phyloP scores from a whole-genome alignment of 2,797 vertebrate genomes.

The Mallotus villosus region DNA sequence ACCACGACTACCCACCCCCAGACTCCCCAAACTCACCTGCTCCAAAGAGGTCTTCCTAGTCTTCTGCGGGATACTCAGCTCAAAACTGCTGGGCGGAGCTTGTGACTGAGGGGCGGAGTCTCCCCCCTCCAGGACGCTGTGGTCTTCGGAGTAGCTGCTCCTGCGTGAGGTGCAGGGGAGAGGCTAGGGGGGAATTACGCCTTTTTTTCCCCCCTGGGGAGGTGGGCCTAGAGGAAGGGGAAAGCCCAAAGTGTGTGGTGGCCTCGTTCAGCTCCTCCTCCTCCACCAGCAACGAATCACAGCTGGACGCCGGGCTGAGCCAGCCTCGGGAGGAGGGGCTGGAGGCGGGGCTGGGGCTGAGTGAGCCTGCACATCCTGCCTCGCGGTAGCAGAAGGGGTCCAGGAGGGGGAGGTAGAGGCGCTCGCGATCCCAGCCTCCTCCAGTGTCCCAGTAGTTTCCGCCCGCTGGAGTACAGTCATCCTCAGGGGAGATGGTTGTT shows the following conservation, averaged over 20 bases:
- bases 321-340: constrained; percentile 89
- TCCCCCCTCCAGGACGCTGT: constrained; percentile 58
- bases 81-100: constrained; percentile 65
- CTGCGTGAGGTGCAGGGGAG: constrained; percentile 81
- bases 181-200: constrained; percentile 79
- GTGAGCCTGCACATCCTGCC: constrained; percentile 74
- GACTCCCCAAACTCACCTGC: constrained; percentile 67
- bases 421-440: constrained; percentile 83
- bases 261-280: constrained; percentile 89
- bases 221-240: constrained; percentile 79
- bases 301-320: constrained; percentile 88
- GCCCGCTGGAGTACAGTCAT: constrained; percentile 61
- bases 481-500: constrained; percentile 89
- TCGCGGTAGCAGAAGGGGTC: constrained; percentile 88
- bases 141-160: constrained; percentile 86
- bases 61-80: constrained; percentile 90
- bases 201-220: constrained; percentile 89
- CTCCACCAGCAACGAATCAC: constrained; percentile 86
- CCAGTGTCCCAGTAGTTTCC: constrained; percentile 77
- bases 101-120: constrained; percentile 64
- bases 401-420: constrained; percentile 82
- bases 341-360: constrained; percentile 89
- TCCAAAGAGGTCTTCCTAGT: constrained; percentile 87
- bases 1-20: not conserved
- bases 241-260: constrained; percentile 79